Conservation (phyloP, 2,113 vertebrate genomes). For the Nansenia antarctica region DNA sequence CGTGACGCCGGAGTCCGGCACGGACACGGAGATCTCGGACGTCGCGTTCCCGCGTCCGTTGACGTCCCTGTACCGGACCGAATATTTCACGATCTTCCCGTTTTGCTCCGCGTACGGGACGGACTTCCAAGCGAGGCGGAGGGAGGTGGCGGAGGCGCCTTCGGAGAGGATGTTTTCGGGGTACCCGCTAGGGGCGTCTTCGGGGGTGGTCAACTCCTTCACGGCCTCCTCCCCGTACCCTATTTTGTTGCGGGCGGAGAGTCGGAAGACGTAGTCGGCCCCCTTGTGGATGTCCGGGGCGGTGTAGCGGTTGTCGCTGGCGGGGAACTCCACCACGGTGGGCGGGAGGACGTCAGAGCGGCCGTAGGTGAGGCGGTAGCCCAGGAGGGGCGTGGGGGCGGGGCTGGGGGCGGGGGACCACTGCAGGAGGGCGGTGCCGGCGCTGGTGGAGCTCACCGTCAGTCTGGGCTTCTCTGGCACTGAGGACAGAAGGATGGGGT, state of each 20-base stretch:
- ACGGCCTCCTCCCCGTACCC: constrained; percentile 91
- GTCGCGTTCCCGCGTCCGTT: constrained; percentile 86
- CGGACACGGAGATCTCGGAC: constrained; percentile 79
- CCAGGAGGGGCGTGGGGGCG: constrained; percentile 86
- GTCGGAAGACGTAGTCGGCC: constrained; percentile 87
- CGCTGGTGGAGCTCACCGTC: constrained; percentile 84
- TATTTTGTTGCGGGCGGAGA: constrained; percentile 92
- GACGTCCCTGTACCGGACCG: constrained; percentile 89
- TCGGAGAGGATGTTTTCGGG: constrained; percentile 84
- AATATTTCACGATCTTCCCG: constrained; percentile 87
- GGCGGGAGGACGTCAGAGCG: constrained; percentile 82
- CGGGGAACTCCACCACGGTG: constrained; percentile 85
- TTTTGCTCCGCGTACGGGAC: constrained; percentile 87
- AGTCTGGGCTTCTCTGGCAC: constrained; percentile 91
- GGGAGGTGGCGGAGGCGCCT: constrained; percentile 79
- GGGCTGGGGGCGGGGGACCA: constrained; percentile 89
- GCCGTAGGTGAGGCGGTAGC: constrained; percentile 92
- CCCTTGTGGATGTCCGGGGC: constrained; percentile 90
- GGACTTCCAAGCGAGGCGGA: constrained; percentile 85
- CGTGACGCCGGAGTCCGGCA: constrained; percentile 81
- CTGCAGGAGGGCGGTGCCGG: constrained; percentile 86
- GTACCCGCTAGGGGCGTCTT: constrained; percentile 86
- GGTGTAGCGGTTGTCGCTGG: constrained; percentile 87
- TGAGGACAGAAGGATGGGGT: constrained; percentile 53
- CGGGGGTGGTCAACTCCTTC: constrained; percentile 86